Evolutionary conservation across 2,113 vertebrate genomes (phyloP).

Genomic region (Bubo scandiacus): DNA sequence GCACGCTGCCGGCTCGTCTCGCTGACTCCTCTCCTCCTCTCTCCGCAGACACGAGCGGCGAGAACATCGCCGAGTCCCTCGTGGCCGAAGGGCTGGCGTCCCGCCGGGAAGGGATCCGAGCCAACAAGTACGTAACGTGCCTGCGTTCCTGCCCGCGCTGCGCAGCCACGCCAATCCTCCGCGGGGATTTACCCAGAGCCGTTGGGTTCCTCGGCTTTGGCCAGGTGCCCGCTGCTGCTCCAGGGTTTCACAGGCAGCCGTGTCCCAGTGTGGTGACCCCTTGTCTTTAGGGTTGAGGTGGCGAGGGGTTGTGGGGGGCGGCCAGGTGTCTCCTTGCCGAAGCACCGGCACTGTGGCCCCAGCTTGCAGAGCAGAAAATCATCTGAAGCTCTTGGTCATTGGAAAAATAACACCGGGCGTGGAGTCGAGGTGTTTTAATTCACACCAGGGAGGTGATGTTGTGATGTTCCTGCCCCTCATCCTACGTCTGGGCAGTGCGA

Average conservation of each 20-base stretch:
- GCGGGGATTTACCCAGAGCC: fast-evolving
- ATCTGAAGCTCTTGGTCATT: not conserved
- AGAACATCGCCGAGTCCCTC: conserved; percentile 93
- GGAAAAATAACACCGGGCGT: fast-evolving
- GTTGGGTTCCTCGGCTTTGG: fast-evolving
- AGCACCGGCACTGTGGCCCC: not conserved
- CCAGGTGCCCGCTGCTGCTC: not conserved
- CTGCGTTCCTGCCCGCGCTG: not conserved
- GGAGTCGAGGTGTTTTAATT: not conserved
- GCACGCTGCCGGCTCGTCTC: fast-evolving
- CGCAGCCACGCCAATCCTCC: fast-evolving
- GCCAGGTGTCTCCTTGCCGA: fast-evolving
- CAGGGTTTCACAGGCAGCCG: fast-evolving
- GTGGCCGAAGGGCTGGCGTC: conserved; percentile 90
- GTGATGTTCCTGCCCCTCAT: not conserved
- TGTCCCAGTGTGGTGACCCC: fast-evolving
- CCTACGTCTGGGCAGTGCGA: fast-evolving
- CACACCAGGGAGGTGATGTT: fast-evolving
- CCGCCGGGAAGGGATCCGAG: conserved; percentile 92
- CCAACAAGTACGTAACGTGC: conserved; percentile 83
- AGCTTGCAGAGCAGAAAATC: not conserved
- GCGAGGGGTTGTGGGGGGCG: not conserved
- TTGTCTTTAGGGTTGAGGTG: not conserved
- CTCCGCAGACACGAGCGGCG: conserved; percentile 84
- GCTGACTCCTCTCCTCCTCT: not conserved